phyloP scores from a whole-genome alignment of 2,797 vertebrate genomes.

The Caiman crocodilus region DNA sequence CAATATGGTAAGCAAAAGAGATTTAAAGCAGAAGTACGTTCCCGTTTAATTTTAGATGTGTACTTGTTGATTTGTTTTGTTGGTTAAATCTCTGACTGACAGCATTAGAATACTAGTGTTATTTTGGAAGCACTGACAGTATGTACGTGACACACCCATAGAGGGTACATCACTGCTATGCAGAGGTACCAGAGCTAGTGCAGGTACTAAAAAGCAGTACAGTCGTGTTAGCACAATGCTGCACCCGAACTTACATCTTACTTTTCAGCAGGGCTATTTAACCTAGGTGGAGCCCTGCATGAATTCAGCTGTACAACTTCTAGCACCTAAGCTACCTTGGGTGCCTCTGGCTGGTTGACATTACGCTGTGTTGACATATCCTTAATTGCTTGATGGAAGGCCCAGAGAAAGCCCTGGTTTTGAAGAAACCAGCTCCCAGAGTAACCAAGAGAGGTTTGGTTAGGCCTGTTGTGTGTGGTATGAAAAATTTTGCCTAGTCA shows the following conservation, averaged over 20 bases:
- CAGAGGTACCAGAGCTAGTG: too few species aligned
- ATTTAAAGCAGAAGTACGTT: not conserved
- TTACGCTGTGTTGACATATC: too few species aligned
- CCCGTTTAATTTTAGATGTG: not conserved
- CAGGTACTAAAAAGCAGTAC: too few species aligned
- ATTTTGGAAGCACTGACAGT: not conserved
- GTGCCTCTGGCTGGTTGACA: too few species aligned
- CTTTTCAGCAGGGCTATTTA: too few species aligned
- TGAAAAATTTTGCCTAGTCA: conserved; percentile 23
- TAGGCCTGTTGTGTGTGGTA: not conserved
- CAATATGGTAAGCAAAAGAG: not conserved
- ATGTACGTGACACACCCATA: too few species aligned
- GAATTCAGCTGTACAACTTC: too few species aligned
- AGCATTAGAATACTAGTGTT: not conserved
- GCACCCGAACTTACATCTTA: too few species aligned
- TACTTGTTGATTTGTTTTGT: not conserved
- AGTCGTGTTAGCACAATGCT: too few species aligned
- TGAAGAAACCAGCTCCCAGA: conserved; percentile 24
- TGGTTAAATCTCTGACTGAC: not conserved
- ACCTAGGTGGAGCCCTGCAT: too few species aligned
- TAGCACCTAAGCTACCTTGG: too few species aligned
- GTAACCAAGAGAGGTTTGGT: conserved; percentile 52
- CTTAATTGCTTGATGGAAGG: conserved; percentile 28
- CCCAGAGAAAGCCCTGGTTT: conserved; percentile 4
- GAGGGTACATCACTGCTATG: too few species aligned